Evolutionary conservation across 2,797 vertebrate species (phyloP), one percentile per base, ranked within the genome.

Genomic region (Enteromius treurensis): DNA sequence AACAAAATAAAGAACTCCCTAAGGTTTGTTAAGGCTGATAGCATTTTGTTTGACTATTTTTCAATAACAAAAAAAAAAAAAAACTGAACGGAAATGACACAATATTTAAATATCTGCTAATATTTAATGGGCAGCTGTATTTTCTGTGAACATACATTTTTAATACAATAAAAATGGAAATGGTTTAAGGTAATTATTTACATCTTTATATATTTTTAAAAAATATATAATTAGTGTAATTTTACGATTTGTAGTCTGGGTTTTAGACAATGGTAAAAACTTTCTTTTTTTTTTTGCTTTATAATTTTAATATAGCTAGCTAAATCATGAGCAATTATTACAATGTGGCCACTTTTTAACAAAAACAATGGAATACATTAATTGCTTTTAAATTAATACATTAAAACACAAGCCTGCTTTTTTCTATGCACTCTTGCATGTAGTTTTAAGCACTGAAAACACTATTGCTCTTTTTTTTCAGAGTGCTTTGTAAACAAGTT

Each of bases 401-500:
- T 21, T 21, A 53, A 53, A 58, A 10, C 21, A 23, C 9, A 55
- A 55, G 53, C 9, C 26, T 73, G 1, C 0, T 34, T 64, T 9
- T 53, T 62, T 9, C 3, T 19, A 15, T 68, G 21, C n/a, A 68
- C 3, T 71, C 42, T 65, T n/a, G 26, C 64, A 32, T 29, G 21
- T 26, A 49, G 21, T 26, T 29, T 71, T 40, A 7, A 40, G 32
- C 19, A 37, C 10, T n/a, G 29, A 67, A 67, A 73, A 40, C 10
- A 77, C 10, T 0, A 26, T 55, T 45, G 17, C 76, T 83, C 23
- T 69, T 47, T 42, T 42, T 71, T 73, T 42, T 78, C 51, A 32
- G 11, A 67, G 64, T 51, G 53, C 53, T 62, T 42, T 80, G 32
- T 45, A 78, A 83, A 78, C 82, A 65, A 75, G 40, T 51, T 29